A percentile compares a stretch with the other conserved stretches of the same genome.
These are phyloP conservation scores for Neuroterus valhalla DNA, from an alignment of 1,140 invertebrate genomes.

Conservation along the genomic window DNA sequence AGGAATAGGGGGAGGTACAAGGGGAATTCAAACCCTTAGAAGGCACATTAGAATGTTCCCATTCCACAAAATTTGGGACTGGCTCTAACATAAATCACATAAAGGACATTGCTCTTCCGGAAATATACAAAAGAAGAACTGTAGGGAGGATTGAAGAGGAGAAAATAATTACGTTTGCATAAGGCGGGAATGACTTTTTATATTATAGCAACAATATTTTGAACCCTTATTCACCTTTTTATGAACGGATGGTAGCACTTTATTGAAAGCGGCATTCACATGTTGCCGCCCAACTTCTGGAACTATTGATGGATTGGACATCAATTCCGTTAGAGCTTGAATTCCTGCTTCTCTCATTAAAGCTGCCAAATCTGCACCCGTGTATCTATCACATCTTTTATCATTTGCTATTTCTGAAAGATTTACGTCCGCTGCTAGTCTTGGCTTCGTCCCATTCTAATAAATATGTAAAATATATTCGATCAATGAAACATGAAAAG, in stretches of 20 bases:
- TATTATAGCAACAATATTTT: conserved; percentile 11
- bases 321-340: conserved; percentile 83
- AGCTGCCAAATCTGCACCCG: conserved; percentile 94
- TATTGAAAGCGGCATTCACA: conserved; percentile 80
- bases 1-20: too few relatives aligned
- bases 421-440: conserved; percentile 85
- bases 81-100: neutral
- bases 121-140: conserved; percentile 4
- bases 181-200: too few relatives aligned
- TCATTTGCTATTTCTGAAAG: conserved; percentile 82
- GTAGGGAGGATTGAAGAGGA: too few relatives aligned
- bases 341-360: conserved; percentile 89
- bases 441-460: conserved; percentile 85
- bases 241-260: conserved; percentile 88
- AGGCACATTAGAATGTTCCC: too few relatives aligned
- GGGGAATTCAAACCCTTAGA: too few relatives aligned
- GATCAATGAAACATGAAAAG: conserved; percentile 13
- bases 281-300: conserved; percentile 75
- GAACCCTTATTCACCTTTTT: conserved; percentile 76
- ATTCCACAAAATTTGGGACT: neutral
- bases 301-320: conserved; percentile 64
- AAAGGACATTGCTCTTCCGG: neutral
- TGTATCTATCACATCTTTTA: conserved; percentile 84
- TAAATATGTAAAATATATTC: conserved; percentile 37
- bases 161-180: too few relatives aligned